phyloP scores from a whole-genome alignment of 2,113 vertebrate genomes.

The Neodontobutis hainanensis region DNA sequence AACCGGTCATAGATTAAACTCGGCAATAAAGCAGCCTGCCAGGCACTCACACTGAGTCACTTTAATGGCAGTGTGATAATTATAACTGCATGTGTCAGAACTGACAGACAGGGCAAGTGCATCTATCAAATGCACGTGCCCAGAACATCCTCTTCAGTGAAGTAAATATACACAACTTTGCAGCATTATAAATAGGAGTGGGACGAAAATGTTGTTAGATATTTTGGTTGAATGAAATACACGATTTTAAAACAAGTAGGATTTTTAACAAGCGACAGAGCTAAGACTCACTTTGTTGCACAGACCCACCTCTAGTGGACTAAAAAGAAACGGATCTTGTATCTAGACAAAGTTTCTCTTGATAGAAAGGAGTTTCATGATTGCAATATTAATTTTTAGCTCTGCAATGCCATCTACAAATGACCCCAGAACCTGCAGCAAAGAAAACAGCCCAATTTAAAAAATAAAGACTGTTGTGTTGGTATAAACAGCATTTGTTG shows the following conservation, averaged over 20 bases:
- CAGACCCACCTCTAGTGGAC: neutral
- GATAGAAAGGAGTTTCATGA: too few species aligned
- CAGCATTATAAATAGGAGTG: constrained; percentile 36
- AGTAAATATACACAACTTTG: constrained; percentile 44
- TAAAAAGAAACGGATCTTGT: constrained; percentile 2
- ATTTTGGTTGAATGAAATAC: neutral
- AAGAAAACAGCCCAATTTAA: constrained; percentile 31
- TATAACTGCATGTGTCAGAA: constrained; percentile 68
- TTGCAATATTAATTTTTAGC: neutral
- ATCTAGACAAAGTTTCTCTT: too few species aligned
- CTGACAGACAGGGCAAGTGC: constrained; percentile 64
- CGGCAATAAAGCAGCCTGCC: constrained; percentile 72
- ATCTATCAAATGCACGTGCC: constrained; percentile 22
- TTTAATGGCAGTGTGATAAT: constrained; percentile 73
- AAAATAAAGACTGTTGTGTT: constrained; percentile 22
- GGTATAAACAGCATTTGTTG: constrained; percentile 50
- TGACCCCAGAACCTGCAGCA: neutral
- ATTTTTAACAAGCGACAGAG: neutral
- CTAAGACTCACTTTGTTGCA: neutral
- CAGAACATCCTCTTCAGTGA: constrained; percentile 6
- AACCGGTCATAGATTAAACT: constrained; percentile 74
- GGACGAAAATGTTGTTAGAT: neutral
- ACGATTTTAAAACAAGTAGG: neutral
- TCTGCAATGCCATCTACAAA: constrained; percentile 11
- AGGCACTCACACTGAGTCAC: constrained; percentile 69